A percentile compares a stretch with the other conserved stretches of the same genome.
These are phyloP conservation scores for Anguilla japonica DNA, from an alignment of 2,113 vertebrate species.

Conservation along the genomic window DNA sequence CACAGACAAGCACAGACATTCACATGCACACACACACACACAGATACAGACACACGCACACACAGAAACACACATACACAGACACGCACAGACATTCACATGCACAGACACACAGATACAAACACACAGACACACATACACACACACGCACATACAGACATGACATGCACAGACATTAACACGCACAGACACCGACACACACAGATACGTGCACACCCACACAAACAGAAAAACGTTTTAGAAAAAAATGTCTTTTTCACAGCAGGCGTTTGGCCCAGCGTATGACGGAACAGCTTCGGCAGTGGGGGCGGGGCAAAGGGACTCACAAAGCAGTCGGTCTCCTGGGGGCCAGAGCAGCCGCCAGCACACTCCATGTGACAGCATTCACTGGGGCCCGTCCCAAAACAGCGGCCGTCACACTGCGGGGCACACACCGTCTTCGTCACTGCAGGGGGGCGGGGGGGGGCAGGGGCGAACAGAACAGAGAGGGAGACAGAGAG, in stretches of 20 bases:
- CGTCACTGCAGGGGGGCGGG: conserved; percentile 69
- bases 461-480: no score
- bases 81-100: background rate
- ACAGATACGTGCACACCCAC: no score
- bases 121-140: no score
- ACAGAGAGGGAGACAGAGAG: conserved; percentile 7
- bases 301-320: background rate
- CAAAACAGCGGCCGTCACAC: conserved; percentile 89
- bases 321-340: conserved; percentile 89
- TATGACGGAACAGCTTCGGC: background rate
- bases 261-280: background rate
- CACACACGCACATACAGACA: no score
- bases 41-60: no score
- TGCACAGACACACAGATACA: background rate
- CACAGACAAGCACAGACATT: no score
- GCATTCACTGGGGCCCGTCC: conserved; percentile 82
- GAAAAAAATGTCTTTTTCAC: no score
- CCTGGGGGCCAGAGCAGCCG: conserved; percentile 81
- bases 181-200: no score
- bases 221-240: no score
- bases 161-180: no score
- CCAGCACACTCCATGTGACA: conserved; percentile 91
- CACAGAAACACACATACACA: background rate
- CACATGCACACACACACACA: no score
- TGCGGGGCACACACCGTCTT: conserved; percentile 89